phyloP scores from a whole-genome alignment of 2,888 invertebrate genomes.

The Drosophila conformis region DNA sequence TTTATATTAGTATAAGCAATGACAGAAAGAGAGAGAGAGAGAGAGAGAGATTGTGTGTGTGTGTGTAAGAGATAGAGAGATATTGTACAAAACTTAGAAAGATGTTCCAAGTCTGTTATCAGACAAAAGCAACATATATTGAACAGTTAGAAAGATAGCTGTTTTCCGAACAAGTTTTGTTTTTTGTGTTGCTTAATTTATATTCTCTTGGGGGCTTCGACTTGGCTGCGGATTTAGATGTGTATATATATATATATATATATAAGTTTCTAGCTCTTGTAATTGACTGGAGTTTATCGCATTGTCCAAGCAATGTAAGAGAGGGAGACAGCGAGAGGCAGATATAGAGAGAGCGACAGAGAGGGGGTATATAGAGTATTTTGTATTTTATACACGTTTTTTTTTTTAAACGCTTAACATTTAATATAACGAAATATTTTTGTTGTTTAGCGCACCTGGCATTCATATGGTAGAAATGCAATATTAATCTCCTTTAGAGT shows the following conservation, averaged over 20 bases:
- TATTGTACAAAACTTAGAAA: slow-evolving; percentile 13
- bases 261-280: slow-evolving; percentile 2
- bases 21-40: slow-evolving; percentile 15
- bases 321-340: slow-evolving; percentile 7
- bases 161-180: background rate
- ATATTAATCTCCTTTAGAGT: slow-evolving; percentile 99
- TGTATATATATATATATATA: slow-evolving; percentile 6
- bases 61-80: slow-evolving; percentile 10
- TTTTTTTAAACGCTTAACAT: slow-evolving; percentile 18
- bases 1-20: slow-evolving; percentile 18
- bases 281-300: background rate
- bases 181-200: background rate
- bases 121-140: slow-evolving; percentile 4
- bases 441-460: slow-evolving; percentile 90
- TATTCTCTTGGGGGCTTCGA: background rate
- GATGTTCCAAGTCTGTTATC: background rate
- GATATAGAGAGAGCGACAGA: slow-evolving; percentile 8
- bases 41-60: slow-evolving; percentile 8
- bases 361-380: slow-evolving; percentile 20
- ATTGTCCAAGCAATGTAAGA: slow-evolving; percentile 15
- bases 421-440: slow-evolving; percentile 21
- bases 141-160: slow-evolving; percentile 13
- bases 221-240: background rate
- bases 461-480: slow-evolving; percentile 98
- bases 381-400: slow-evolving; percentile 31